Percentiles rank a stretch among this genome's conserved stretches.
phyloP scores from a whole-genome alignment of 2,113 vertebrate genomes.

The Nothobranchius furzeri region DNA sequence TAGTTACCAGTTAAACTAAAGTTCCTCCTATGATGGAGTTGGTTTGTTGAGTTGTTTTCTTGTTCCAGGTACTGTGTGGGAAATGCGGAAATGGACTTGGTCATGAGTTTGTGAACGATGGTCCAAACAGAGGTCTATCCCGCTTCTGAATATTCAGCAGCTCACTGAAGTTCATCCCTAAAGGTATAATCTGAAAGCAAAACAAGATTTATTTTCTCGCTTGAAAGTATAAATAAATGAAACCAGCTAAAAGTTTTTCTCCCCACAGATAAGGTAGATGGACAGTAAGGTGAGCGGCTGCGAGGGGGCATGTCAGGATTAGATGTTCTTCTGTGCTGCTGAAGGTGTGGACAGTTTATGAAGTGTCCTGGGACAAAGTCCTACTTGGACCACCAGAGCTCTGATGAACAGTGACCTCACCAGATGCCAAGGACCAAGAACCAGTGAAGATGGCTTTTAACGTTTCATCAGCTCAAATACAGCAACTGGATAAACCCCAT shows the following conservation, averaged over 20 bases:
- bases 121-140: slow-evolving; percentile 83
- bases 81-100: slow-evolving; percentile 91
- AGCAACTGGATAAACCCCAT: not conserved
- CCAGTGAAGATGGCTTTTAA: not conserved
- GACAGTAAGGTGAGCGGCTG: slow-evolving; percentile 76
- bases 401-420: slow-evolving; percentile 78
- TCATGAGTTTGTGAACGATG: slow-evolving; percentile 92
- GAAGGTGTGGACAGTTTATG: slow-evolving; percentile 79
- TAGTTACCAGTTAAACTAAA: not conserved
- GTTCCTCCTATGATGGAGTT: not conserved
- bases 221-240: too few species aligned
- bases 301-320: not conserved
- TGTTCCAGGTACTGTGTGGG: slow-evolving; percentile 60
- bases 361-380: slow-evolving; percentile 84
- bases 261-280: slow-evolving; percentile 77
- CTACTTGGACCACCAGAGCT: slow-evolving; percentile 74
- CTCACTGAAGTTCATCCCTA: slow-evolving; percentile 91
- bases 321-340: slow-evolving; percentile 35
- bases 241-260: not conserved
- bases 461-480: slow-evolving; percentile 30
- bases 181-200: slow-evolving; percentile 78
- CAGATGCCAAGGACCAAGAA: slow-evolving; percentile 27
- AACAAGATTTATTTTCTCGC: not conserved
- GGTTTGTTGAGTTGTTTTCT: not conserved
- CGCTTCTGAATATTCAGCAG: slow-evolving; percentile 99